phyloP scores from a whole-genome alignment of 1,140 invertebrate genomes.

The Saccostrea echinata region DNA sequence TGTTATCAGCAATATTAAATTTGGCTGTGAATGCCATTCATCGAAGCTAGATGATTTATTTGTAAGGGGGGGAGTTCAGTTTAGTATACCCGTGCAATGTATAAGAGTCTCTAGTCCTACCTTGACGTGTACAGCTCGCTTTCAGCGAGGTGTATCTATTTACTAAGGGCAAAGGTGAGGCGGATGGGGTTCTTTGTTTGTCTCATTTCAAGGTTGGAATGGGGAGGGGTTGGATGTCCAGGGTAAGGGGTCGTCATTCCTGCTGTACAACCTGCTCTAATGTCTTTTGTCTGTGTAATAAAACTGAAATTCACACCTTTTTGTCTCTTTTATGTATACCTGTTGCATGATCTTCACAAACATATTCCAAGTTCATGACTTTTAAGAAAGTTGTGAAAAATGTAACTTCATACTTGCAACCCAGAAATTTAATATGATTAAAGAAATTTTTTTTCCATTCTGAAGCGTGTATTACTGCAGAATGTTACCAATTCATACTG shows the following conservation, averaged over 20 bases:
- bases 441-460: not conserved
- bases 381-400: slow-evolving; percentile 28
- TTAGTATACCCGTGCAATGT: not conserved
- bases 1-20: slow-evolving; percentile 16
- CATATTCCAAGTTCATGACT: slow-evolving; percentile 21
- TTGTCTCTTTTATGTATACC: not conserved
- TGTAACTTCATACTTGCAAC: not conserved
- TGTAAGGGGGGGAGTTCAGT: not conserved
- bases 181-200: not conserved
- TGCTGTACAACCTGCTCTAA: not conserved
- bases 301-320: slow-evolving; percentile 25
- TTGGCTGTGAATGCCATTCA: slow-evolving; percentile 22
- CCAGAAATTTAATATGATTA: not conserved
- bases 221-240: not conserved
- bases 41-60: slow-evolving; percentile 25
- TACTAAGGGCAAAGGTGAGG: slow-evolving; percentile 4
- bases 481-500: no score
- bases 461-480: no score
- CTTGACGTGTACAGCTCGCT: not conserved
- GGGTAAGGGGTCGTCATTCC: not conserved
- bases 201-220: not conserved
- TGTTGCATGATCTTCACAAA: slow-evolving; percentile 9
- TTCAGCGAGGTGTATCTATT: slow-evolving; percentile 5
- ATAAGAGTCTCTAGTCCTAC: not conserved
- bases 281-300: not conserved